Evolutionary conservation across 2,113 vertebrate genomes (phyloP).

Genomic region (Choloepus hoffmanni): DNA sequence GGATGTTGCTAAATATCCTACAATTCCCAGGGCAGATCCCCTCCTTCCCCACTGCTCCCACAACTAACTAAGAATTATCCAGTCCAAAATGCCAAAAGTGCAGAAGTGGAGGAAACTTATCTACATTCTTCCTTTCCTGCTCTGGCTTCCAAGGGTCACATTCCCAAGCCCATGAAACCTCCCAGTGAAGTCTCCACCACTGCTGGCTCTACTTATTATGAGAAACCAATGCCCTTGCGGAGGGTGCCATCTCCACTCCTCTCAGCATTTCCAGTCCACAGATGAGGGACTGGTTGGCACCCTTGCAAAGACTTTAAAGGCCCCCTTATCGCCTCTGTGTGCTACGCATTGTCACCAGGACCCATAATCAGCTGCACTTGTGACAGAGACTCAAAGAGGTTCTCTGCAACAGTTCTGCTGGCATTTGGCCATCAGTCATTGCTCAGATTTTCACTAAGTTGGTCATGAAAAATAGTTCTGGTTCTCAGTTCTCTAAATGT

Average conservation of each 20-base stretch:
- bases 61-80: background rate
- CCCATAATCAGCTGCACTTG: background rate
- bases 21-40: background rate
- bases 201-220: background rate
- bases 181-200: background rate
- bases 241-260: background rate
- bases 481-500: constrained; percentile 37
- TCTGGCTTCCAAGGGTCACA: background rate
- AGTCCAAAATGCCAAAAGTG: background rate
- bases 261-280: background rate
- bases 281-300: too few species aligned
- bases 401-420: background rate
- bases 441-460: constrained; percentile 15
- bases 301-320: background rate
- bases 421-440: background rate
- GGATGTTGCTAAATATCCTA: background rate
- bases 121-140: background rate
- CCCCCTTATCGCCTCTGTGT: background rate
- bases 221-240: background rate
- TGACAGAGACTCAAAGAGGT: background rate
- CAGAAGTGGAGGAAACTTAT: background rate
- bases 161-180: background rate
- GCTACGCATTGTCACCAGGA: background rate
- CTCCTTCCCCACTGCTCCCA: background rate
- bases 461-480: constrained; percentile 11